phyloP scores from a whole-genome alignment of 1,140 invertebrate species.

The Achatina immaculata region DNA sequence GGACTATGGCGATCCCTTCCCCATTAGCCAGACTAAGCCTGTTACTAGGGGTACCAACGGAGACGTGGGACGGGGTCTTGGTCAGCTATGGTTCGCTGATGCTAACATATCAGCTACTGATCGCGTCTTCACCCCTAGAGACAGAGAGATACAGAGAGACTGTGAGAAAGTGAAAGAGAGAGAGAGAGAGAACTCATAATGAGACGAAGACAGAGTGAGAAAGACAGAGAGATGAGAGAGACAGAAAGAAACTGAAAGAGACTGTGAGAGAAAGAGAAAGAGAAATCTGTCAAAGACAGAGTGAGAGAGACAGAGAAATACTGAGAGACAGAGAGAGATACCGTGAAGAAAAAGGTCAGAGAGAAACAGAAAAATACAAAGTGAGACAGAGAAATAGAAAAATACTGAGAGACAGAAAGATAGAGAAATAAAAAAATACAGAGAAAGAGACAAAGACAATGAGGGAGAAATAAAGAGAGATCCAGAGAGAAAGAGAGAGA shows the following conservation, averaged over 20 bases:
- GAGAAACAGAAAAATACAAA: background rate
- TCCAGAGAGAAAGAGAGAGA: constrained; percentile 18
- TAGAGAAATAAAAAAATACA: constrained; percentile 14
- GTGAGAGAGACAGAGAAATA: constrained; percentile 26
- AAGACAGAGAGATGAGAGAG: constrained; percentile 26
- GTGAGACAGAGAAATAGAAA: constrained; percentile 20
- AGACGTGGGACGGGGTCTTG: no score
- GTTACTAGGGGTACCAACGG: no score
- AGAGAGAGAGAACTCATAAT: constrained; percentile 16
- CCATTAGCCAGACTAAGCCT: no score
- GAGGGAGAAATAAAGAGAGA: background rate
- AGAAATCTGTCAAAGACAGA: constrained; percentile 12
- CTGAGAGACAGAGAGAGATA: constrained; percentile 20
- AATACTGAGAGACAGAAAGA: constrained; percentile 14
- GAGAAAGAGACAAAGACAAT: constrained; percentile 13
- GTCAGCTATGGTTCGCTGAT: no score
- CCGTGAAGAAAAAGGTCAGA: background rate
- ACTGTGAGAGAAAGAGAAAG: constrained; percentile 24
- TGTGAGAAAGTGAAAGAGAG: constrained; percentile 26
- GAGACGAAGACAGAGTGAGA: constrained; percentile 20
- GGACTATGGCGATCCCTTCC: no score
- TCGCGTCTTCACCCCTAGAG: no score
- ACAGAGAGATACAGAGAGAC: constrained; percentile 25
- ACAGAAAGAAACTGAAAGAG: constrained; percentile 19
- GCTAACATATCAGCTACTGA: no score